Evolutionary conservation across 2,113 vertebrate genomes (phyloP), one percentile per base, ranked within the genome.

Genomic region (Pelmatolapia mariae): DNA sequence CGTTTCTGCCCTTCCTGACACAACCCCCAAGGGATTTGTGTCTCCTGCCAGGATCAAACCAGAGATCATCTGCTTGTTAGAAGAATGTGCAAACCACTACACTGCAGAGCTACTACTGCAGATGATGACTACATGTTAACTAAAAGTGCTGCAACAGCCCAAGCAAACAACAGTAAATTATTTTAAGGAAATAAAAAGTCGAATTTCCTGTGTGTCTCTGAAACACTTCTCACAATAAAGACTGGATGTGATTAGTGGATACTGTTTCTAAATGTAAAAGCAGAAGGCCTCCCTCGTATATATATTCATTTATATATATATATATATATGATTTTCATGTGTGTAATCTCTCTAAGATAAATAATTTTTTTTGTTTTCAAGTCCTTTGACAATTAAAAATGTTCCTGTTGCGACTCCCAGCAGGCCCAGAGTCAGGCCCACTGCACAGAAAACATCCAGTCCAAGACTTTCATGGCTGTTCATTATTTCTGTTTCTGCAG

Each of bases 391-490:
- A 6, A 93, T 57, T 18, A 93, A 78, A 90, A 94, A 87, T 78
- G 81, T 90, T 83, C 94, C 94, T 26, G 0, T 26, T 68, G 63
- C 38, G 5, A 92, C 9, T 16, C 93, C 94, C 43, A 91, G 3
- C 10, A 90, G 31, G 7, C 82, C 93, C 79, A 92, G 10, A 68
- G 15, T 18, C 78, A 94, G 84, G 19, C 92, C 89, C 13, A 87
- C 68, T 71, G 45, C 91, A 83, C 93, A 94, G 89, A 87, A 93
- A 82, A 94, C 22, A 73, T 90, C 87, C n/a, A 26, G 52, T 84
- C 81, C 80, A 54, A 0, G 10, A 81, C 63, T 85, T 12, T 26
- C 36, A 56, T 19, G 40, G 54, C 2, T 61, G 22, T 54, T 68
- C 12, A 43, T 54, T 12, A 81, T 3, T 8, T 93, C 52, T 13